Base-by-base conservation (phyloP, 1,140 invertebrate genomes). In the Neomicropteryx cornuta region DNA sequence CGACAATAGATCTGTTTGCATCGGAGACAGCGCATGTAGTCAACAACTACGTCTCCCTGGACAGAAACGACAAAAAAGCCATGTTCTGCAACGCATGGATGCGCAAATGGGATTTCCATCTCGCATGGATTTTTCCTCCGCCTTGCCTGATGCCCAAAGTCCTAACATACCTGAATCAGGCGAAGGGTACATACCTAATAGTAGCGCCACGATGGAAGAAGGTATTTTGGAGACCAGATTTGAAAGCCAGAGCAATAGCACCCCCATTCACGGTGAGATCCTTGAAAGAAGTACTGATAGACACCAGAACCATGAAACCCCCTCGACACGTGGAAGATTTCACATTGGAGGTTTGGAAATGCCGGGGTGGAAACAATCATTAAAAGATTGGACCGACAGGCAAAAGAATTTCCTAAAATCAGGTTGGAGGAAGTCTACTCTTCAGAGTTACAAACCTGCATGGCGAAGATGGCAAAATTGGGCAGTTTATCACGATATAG, bases 1-100 rank as follows among this genome's bases (percentile, higher is more conserved):
- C 50, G 5, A 39, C 43, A 6, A 41, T 55, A 14, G 52, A 55
- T 32, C 38, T 52, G 2, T 55, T 55, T 27, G 52, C 50, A 3
- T 42, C 39, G 2, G 28, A 5, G 3, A 27, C 28, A 8, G 44
- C 49, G 16, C 40, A 44, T 13, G 45, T 55, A 16, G 38, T 47
- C 17, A 35, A 14, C 11, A 16, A 8, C 2, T 55, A 55, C 36
- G 46, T 49, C 18, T 48, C 44, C 4, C 22, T 24, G 27, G 43
- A 51, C 37, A 38, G 33, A 18, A 44, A 22, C 22, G 47, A 53
- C 45, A 40, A 10, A 2, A 35, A 35, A 8, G 49, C 49, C 10
- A 14, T 38, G 10, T 52, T 51, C 29, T 40, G 30, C 18, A 44
- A 51, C 27, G 50, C 52, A 4, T 52, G 52, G 44, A 49, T 45